Base-by-base conservation (phyloP, 2,797 vertebrate genomes). In the Myioborus miniatus region DNA sequence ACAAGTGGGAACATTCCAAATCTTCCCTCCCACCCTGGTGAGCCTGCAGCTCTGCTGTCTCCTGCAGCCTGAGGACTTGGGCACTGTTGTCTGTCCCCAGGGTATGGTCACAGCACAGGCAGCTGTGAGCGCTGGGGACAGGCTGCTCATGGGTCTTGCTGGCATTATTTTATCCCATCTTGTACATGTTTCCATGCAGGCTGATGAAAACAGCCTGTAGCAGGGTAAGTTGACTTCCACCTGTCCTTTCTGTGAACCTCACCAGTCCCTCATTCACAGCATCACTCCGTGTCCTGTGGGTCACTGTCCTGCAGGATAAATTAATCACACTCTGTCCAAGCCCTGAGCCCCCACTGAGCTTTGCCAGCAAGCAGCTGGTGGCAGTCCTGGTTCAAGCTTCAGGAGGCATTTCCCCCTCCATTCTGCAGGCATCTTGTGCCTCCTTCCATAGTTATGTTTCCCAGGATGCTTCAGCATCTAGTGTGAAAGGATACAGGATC, bases 21-120 rank as follows among this genome's bases (percentile, higher is more conserved):
- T 44, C 7, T 3, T 4, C 1, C 2, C 24, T 86, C 22, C 12
- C 20, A 26, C 22, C 12, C 22, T 37, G 11, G 18, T 1, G 2
- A 47, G 53, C 24, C 26, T 41, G 13, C 44, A 86, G 36, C n/a
- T 19, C 39, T 65, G 56, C 36, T 94, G 12, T 15, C 7, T 85
- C 22, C 64, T 43, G n/a, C 39, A 83, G 21, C 27, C 18, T 43
- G 17, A 74, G n/a, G 52, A 21, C 22, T 46, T 59, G 46, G 71
- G 43, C 4, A 16, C 17, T 1, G 0, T 6, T 82, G 4, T 12
- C 37, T 59, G 26, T 52, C 21, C 29, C 19, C 52, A 50, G 3
- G 9, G 13, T 24, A 30, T 6, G 27, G 24, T 10, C 20, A 63
- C 12, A 21, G 43, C 37, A 58, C 7, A 36, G 46, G 7, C 6